Conservation (phyloP, 2,113 vertebrate species). For the Tragelaphus strepsiceros region DNA sequence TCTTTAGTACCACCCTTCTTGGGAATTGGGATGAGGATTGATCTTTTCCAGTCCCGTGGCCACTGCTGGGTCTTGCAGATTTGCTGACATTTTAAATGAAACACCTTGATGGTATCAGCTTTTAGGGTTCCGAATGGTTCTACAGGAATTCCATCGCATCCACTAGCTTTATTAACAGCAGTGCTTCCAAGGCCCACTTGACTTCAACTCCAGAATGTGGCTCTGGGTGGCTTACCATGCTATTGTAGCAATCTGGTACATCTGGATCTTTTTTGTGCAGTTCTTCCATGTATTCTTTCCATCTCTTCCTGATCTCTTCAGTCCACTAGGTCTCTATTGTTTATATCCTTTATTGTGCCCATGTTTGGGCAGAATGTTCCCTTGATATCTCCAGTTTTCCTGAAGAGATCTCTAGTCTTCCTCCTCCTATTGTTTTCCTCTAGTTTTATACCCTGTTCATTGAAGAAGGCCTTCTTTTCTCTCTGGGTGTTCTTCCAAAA, state of each 20-base stretch:
- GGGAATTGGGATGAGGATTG: neutral
- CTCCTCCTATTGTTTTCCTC: neutral
- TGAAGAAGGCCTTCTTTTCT: neutral
- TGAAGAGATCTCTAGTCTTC: neutral
- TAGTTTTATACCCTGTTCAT: neutral
- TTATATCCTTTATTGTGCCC: neutral
- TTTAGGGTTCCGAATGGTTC: neutral
- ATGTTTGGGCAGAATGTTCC: neutral
- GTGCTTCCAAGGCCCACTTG: neutral
- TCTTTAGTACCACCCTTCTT: neutral
- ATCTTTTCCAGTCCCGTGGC: neutral
- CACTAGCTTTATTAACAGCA: neutral
- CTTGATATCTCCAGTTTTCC: neutral
- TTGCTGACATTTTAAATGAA: neutral
- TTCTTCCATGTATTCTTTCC: neutral
- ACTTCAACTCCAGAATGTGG: neutral
- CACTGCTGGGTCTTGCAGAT: neutral
- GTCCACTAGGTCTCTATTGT: fast-evolving
- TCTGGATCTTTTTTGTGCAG: neutral
- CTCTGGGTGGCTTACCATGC: fast-evolving
- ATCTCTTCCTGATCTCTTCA: neutral
- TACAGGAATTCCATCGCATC: neutral
- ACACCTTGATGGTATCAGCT: neutral
- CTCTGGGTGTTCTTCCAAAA: neutral
- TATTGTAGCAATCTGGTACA: neutral